Base-by-base conservation (phyloP, 1,140 invertebrate genomes). In the Caenorhabditis latens region DNA sequence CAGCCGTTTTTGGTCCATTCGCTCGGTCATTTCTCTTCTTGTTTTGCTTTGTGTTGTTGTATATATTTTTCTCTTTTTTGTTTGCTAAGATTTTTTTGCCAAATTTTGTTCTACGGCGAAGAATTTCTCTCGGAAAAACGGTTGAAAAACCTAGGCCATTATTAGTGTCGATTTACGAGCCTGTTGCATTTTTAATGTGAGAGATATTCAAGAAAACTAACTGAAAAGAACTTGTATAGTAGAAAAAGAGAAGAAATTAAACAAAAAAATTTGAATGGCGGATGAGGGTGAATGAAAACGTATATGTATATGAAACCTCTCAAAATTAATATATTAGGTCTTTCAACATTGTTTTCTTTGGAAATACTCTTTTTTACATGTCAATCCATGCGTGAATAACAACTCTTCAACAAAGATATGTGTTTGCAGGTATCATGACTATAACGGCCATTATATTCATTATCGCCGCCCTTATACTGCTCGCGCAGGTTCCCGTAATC, bases 381-480 rank as follows among this genome's bases (percentile, higher is more conserved):
- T 32, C 32, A 11, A 13, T 8, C 8, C 24, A 11, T 63, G 11
- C 0, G 40, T 0, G 5, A 21, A 0, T 19, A 8, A 58, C 5
- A 21, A 1, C 4, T 9, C 11, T 24, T 0, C 1, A 7, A 5
- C 16, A 19, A 71, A n/a, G 19, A 53, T 50, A 11, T 3, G 24
- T 48, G 53, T 79, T 79, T 79, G 8, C 46, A 50, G 46, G 71
- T 79, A 50, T 6, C 46, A 79, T 79, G 71, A 50, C 43, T 9
- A 24, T 79, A 11, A 4, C 11, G 8, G 24, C 46, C n/a, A 32
- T 79, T 19, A 11, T 79, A 32, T 79, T 79, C 46, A 42, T 50
- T 6, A 53, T 79, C 46, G 71, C 21, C 19, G n/a, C 24, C 8
- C 43, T 79, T 7, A 7, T 79, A 4, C 46, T 79, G 71, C 71